Conservation (phyloP, 1,140 invertebrate genomes). For the Drosophila rhopaloa region DNA sequence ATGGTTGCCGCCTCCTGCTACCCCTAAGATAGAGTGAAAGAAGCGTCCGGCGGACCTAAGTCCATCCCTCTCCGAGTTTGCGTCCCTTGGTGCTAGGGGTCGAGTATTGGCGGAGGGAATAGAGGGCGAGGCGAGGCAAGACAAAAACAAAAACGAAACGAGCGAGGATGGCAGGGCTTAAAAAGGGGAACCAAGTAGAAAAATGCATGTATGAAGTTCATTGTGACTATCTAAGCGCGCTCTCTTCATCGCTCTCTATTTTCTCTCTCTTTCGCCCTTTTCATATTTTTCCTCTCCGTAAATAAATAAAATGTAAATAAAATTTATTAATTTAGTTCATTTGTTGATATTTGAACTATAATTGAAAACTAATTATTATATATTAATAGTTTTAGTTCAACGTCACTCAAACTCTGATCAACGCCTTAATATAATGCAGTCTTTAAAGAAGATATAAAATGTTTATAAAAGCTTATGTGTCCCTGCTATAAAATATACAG, state of each 20-base stretch:
- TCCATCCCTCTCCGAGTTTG: constrained; percentile 35
- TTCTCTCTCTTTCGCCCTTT: neutral
- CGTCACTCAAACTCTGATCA: too few relatives aligned
- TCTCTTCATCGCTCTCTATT: neutral
- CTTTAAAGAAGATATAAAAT: too few relatives aligned
- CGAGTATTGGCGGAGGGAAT: constrained; percentile 16
- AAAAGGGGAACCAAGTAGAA: neutral
- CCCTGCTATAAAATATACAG: too few relatives aligned
- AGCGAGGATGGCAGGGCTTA: constrained; percentile 8
- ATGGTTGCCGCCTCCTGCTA: constrained; percentile 51
- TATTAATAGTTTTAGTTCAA: too few relatives aligned
- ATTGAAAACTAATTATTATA: too few relatives aligned
- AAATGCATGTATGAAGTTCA: neutral
- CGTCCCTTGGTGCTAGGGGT: constrained; percentile 23
- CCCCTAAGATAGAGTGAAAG: constrained; percentile 42
- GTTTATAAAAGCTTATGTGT: too few relatives aligned
- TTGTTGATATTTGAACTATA: too few relatives aligned
- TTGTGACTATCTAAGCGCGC: neutral
- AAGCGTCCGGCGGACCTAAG: constrained; percentile 19
- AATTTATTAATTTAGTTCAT: too few relatives aligned
- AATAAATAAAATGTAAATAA: too few relatives aligned
- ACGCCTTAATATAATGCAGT: too few relatives aligned
- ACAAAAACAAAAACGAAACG: constrained; percentile 5
- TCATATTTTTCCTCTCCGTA: too few relatives aligned
- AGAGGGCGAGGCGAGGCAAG: neutral